phyloP scores from a whole-genome alignment of 1,140 invertebrate species.

The Pteromalus puparum region DNA sequence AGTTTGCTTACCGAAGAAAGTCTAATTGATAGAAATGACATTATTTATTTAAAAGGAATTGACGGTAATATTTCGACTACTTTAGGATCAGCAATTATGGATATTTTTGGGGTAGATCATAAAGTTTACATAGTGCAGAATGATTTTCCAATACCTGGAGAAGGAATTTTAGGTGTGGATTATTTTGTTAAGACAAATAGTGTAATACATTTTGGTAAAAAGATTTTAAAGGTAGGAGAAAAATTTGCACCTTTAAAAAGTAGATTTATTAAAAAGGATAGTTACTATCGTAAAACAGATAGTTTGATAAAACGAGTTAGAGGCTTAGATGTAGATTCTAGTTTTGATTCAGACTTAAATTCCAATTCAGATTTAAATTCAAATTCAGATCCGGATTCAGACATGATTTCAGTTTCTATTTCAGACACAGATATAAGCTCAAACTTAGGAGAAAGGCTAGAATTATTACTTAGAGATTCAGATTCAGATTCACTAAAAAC shows the following conservation, averaged over 20 bases:
- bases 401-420: too few relatives aligned
- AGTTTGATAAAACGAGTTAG: not conserved
- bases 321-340: too few relatives aligned
- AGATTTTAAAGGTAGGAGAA: not conserved
- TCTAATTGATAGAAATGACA: not conserved
- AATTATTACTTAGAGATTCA: too few relatives aligned
- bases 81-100: not conserved
- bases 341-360: too few relatives aligned
- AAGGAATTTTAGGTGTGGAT: constrained; percentile 9
- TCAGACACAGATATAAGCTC: too few relatives aligned
- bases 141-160: not conserved
- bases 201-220: not conserved
- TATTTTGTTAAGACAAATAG: not conserved
- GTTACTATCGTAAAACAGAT: not conserved
- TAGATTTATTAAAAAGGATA: not conserved
- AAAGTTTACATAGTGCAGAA: not conserved
- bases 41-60: not conserved
- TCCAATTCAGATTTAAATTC: too few relatives aligned
- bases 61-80: not conserved
- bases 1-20: not conserved
- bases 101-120: not conserved
- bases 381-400: too few relatives aligned
- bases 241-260: not conserved
- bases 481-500: too few relatives aligned
- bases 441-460: too few relatives aligned